Percentiles rank a stretch among this genome's conserved stretches.
These are phyloP conservation scores for Melieria picta DNA, from an alignment of 2,888 invertebrate genomes.

Conservation along the genomic window DNA sequence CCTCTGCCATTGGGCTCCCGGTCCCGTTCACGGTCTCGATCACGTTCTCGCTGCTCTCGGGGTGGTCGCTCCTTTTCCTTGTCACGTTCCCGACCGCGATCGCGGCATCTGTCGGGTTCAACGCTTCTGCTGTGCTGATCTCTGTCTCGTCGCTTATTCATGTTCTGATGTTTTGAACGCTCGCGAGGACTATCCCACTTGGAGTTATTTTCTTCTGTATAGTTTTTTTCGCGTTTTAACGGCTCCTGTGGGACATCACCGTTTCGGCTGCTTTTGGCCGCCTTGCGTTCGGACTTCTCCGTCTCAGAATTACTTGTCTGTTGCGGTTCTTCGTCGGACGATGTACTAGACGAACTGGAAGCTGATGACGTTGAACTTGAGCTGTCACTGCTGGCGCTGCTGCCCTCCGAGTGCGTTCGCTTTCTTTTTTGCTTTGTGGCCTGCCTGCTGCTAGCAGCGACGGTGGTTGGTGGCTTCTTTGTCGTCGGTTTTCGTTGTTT, in stretches of 20 bases:
- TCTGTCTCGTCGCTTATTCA: slow-evolving; percentile 34
- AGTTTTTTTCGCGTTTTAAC: not conserved
- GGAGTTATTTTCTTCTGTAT: slow-evolving; percentile 14
- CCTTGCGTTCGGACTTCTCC: not conserved
- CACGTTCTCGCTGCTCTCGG: no score
- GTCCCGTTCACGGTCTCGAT: not conserved
- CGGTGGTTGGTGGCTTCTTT: not conserved
- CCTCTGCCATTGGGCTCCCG: slow-evolving; percentile 7
- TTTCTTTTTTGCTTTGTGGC: slow-evolving; percentile 11
- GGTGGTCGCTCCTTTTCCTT: slow-evolving; percentile 26
- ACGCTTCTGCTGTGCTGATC: slow-evolving; percentile 27
- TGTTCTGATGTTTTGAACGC: slow-evolving; percentile 28
- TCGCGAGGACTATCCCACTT: slow-evolving; percentile 31
- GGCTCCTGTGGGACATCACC: not conserved
- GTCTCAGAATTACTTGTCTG: not conserved
- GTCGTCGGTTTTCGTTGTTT: not conserved
- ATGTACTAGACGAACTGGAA: slow-evolving; percentile 1
- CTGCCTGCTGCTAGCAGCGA: no score
- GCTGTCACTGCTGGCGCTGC: slow-evolving; percentile 4
- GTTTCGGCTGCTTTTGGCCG: not conserved
- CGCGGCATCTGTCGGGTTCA: slow-evolving; percentile 33
- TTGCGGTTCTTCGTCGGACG: not conserved
- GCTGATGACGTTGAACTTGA: not conserved
- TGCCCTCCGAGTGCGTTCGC: not conserved
- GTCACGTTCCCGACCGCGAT: slow-evolving; percentile 25